These are phyloP conservation scores for Sarcophaga carnaria DNA, from an alignment of 2,888 invertebrate genomes.

Conservation along the genomic window DNA sequence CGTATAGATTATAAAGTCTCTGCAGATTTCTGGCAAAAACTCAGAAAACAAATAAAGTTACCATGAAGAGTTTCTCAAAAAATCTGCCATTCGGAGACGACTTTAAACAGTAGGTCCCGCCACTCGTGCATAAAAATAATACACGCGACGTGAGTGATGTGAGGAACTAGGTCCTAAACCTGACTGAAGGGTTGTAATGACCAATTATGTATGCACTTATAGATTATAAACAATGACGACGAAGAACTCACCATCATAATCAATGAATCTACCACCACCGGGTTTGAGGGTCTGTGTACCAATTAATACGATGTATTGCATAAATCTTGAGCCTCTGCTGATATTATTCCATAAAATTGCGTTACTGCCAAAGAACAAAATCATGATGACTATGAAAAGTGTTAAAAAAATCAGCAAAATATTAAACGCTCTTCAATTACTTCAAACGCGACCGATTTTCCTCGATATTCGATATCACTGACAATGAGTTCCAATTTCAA, in stretches of 20 bases:
- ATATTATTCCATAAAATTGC: conserved; percentile 1
- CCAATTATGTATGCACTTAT: too few relatives aligned
- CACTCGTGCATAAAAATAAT: too few relatives aligned
- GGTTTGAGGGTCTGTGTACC: conserved; percentile 78
- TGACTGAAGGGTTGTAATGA: too few relatives aligned
- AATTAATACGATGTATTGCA: conserved; percentile 86
- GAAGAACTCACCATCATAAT: conserved; percentile 54
- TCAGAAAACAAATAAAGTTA: too few relatives aligned
- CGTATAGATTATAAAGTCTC: too few relatives aligned
- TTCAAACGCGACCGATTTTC: conserved; percentile 76
- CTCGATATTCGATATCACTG: conserved; percentile 77
- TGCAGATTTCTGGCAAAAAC: too few relatives aligned
- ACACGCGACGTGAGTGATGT: too few relatives aligned
- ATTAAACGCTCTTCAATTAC: conserved; percentile 82
- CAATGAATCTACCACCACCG: conserved; percentile 51
- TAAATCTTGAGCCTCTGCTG: conserved; percentile 81
- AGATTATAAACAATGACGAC: conserved; percentile 62
- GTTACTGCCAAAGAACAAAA: not conserved
- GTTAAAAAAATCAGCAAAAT: conserved; percentile 85
- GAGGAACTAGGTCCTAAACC: too few relatives aligned
- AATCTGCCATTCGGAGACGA: too few relatives aligned
- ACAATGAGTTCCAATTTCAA: conserved; percentile 77
- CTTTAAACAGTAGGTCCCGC: too few relatives aligned
- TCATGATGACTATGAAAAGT: conserved; percentile 49
- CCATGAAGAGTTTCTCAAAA: too few relatives aligned